phyloP scores from a whole-genome alignment of 2,797 vertebrate genomes.

The Dermochelys coriacea region DNA sequence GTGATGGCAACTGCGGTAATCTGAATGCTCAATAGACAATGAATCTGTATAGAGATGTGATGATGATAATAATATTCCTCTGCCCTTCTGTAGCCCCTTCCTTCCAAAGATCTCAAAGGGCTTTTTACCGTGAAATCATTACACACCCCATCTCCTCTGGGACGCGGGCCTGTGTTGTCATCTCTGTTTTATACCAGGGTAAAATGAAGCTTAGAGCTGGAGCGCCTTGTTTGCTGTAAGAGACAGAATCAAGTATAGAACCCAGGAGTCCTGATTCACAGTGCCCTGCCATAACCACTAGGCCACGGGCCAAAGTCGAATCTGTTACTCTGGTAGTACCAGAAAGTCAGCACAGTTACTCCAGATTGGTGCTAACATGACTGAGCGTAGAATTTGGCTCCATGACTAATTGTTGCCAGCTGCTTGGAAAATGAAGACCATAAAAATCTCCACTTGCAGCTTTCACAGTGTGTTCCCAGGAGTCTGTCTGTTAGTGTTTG shows the following conservation, averaged over 20 bases:
- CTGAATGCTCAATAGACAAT: rapidly evolving
- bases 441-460: not conserved
- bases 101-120: not conserved
- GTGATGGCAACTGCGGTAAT: not conserved
- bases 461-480: not conserved
- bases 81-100: not conserved
- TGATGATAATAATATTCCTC: not conserved
- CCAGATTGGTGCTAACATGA: too few relatives aligned
- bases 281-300: not conserved
- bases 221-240: not conserved
- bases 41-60: not conserved
- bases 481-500: rapidly evolving
- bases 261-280: not conserved
- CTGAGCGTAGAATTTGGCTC: too few relatives aligned
- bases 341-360: not conserved
- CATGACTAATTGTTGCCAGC: not conserved
- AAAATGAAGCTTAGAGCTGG: not conserved
- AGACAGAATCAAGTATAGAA: not conserved
- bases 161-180: not conserved
- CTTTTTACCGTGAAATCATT: not conserved
- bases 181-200: not conserved
- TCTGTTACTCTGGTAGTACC: too few relatives aligned
- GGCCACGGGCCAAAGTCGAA: not conserved
- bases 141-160: not conserved
- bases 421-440: not conserved